Conservation (phyloP, 2,113 vertebrate genomes). For the Takifugu bimaculatus region DNA sequence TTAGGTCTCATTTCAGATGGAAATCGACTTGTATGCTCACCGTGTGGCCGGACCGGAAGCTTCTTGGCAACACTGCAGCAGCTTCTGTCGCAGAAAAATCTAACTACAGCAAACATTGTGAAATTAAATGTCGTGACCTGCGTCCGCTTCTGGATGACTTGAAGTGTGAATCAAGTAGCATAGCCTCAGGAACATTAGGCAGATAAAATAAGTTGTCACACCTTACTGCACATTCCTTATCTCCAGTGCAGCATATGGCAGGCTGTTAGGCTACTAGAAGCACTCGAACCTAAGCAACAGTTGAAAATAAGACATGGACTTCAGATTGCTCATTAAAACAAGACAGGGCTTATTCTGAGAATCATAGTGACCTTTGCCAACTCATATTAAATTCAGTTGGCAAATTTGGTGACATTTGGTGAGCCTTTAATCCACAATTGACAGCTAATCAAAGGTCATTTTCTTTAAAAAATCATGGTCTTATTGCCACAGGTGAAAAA, state of each 20-base stretch:
- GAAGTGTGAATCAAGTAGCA: constrained; percentile 13
- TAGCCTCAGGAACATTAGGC: constrained; percentile 5
- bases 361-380: too few species aligned
- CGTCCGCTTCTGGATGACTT: background rate
- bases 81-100: constrained; percentile 13
- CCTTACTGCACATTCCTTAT: constrained; percentile 24
- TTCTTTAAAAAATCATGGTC: too few species aligned
- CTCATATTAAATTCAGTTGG: too few species aligned
- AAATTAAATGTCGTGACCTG: constrained; percentile 39
- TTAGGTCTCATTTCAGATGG: too few species aligned
- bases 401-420: too few species aligned
- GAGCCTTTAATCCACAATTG: too few species aligned
- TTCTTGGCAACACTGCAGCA: background rate
- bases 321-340: too few species aligned
- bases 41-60: too few species aligned
- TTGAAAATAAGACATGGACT: background rate
- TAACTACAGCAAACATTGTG: constrained; percentile 35
- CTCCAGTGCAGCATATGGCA: background rate
- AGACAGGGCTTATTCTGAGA: too few species aligned
- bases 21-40: too few species aligned
- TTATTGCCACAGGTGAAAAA: too few species aligned
- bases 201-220: constrained; percentile 21
- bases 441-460: too few species aligned
- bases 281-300: background rate
- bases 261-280: background rate